Percentiles rank a stretch among this genome's conserved stretches.
phyloP scores from a whole-genome alignment of 2,888 invertebrate genomes.

The Melieria crassipennis region DNA sequence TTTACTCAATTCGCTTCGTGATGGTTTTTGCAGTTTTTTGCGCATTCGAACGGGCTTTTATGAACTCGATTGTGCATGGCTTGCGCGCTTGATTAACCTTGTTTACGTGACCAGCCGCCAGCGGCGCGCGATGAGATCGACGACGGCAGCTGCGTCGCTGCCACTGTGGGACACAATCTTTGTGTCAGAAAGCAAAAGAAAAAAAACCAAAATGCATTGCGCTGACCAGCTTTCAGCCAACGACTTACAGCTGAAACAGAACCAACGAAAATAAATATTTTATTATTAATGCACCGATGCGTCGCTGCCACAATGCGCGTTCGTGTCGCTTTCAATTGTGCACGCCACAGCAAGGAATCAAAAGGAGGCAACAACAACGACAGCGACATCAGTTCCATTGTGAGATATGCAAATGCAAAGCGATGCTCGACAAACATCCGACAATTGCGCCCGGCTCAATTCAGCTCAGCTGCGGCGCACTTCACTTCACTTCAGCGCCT shows the following conservation, averaged over 20 bases:
- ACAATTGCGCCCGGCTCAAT: not conserved
- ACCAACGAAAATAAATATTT: not conserved
- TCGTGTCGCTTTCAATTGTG: not conserved
- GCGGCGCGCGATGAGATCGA: conserved; percentile 1
- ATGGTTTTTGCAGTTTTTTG: not conserved
- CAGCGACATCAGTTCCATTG: too few relatives aligned
- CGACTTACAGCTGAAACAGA: not conserved
- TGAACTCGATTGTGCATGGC: conserved; percentile 8
- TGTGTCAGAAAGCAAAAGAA: conserved; percentile 1
- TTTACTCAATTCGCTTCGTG: not conserved
- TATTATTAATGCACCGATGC: not conserved
- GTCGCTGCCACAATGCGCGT: not conserved
- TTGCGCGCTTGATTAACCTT: conserved; percentile 35
- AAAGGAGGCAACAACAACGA: too few relatives aligned
- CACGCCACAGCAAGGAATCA: too few relatives aligned
- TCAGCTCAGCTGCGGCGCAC: not conserved
- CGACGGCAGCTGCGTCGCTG: not conserved
- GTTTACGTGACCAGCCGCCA: conserved; percentile 27
- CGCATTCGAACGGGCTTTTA: not conserved
- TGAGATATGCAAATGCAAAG: too few relatives aligned
- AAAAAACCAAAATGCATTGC: too few relatives aligned
- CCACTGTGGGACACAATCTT: not conserved
- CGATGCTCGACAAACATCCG: conserved; percentile 6
- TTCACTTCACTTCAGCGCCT: not conserved
- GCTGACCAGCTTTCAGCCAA: too few relatives aligned